Conservation (phyloP, 64 coral and sea anemone species). For the Exaiptasia diaphana region DNA sequence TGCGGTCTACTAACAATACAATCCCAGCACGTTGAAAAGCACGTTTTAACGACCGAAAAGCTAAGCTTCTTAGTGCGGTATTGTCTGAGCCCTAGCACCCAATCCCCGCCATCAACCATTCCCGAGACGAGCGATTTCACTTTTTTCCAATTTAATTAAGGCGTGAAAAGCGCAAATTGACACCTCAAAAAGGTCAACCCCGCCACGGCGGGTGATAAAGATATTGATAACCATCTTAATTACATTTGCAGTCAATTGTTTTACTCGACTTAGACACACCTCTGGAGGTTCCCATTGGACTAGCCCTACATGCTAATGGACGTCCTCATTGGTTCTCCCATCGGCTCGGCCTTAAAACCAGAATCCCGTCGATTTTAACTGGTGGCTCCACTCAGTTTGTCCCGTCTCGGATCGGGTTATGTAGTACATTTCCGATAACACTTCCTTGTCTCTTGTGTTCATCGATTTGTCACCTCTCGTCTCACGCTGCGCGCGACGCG, state of each 20-base stretch:
- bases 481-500: conserved; percentile 50
- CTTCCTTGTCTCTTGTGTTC: conserved; percentile 73
- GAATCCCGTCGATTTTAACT: neutral
- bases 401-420: conserved; percentile 77
- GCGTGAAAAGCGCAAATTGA: conserved; percentile 84
- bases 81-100: conserved; percentile 4
- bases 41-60: neutral
- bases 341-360: neutral
- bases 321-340: no score
- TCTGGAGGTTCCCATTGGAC: conserved; percentile 11
- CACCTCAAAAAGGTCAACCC: conserved; percentile 90
- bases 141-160: conserved; percentile 84
- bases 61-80: conserved; percentile 1
- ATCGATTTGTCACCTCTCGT: conserved; percentile 56
- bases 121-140: conserved; percentile 45
- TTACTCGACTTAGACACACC: conserved; percentile 42
- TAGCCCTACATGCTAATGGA: conserved; percentile 1
- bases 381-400: conserved; percentile 53
- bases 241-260: conserved; percentile 99
- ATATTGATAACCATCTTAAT: conserved; percentile 97
- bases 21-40: neutral
- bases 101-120: neutral
- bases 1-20: neutral
- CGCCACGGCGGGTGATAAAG: conserved; percentile 79
- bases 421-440: conserved; percentile 98